A percentile compares a stretch with the other conserved stretches of the same genome.
Conservation (phyloP, 2,888 invertebrate genomes). For the Neoaliturus tenellus region DNA sequence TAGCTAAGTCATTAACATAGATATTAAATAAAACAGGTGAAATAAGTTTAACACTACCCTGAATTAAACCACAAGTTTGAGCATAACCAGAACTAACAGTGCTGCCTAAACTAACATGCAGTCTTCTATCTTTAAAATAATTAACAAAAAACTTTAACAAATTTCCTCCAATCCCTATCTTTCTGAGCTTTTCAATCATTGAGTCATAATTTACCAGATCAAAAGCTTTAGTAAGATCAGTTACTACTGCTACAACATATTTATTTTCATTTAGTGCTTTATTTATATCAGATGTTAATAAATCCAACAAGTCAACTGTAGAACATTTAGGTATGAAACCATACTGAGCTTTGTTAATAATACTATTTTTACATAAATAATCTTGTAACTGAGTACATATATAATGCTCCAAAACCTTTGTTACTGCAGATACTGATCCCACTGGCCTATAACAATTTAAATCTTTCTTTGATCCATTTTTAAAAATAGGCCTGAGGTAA, state of each 20-base stretch:
- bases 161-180: background rate
- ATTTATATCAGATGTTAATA: background rate
- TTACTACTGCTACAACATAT: too few species aligned
- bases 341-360: background rate
- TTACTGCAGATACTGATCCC: background rate
- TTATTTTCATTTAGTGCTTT: background rate
- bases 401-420: background rate
- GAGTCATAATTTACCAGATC: background rate
- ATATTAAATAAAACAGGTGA: background rate
- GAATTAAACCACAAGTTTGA: slow-evolving; percentile 5
- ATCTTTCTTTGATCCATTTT: background rate
- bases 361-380: background rate
- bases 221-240: background rate
- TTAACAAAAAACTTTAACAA: background rate
- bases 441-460: background rate
- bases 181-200: background rate
- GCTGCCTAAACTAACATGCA: too few species aligned
- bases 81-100: background rate
- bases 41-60: background rate
- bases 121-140: too few species aligned
- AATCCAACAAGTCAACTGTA: background rate
- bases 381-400: background rate
- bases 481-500: background rate
- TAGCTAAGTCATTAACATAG: background rate
- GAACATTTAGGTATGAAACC: background rate